Conservation (phyloP, 2,113 vertebrate species). For the Triplophysa rosa region DNA sequence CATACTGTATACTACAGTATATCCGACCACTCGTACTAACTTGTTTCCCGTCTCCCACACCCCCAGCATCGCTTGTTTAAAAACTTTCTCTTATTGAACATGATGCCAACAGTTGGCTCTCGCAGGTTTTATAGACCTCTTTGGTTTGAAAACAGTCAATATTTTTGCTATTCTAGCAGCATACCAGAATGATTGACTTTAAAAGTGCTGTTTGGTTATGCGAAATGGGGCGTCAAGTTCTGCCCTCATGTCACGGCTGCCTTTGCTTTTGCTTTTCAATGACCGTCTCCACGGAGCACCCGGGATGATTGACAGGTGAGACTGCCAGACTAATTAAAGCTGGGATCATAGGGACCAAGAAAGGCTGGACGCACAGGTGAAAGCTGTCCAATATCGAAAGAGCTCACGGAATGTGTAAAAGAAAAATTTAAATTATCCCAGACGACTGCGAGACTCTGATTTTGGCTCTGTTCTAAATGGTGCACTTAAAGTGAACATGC, state of each 20-base stretch:
- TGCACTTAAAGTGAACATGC: constrained; percentile 3
- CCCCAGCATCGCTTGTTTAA: no score
- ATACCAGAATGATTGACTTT: neutral
- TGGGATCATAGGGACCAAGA: constrained; percentile 18
- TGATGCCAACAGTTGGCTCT: no score
- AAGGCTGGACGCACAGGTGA: constrained; percentile 25
- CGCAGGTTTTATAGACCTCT: neutral
- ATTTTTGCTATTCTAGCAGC: neutral
- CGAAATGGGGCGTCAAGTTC: constrained; percentile 7
- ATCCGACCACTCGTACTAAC: neutral
- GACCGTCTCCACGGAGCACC: constrained; percentile 12
- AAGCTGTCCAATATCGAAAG: neutral
- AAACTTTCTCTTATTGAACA: neutral
- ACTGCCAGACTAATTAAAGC: constrained; percentile 46
- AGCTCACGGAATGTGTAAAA: constrained; percentile 14
- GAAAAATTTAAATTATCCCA: constrained; percentile 8
- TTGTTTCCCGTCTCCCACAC: neutral
- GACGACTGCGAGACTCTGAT: neutral
- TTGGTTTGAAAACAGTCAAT: neutral
- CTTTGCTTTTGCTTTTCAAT: constrained; percentile 36
- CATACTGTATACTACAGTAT: neutral
- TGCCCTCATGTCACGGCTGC: constrained; percentile 12
- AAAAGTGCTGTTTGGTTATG: constrained; percentile 10
- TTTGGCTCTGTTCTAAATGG: neutral
- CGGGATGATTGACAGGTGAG: constrained; percentile 35